Base-by-base conservation (phyloP, 37 sponge, comb jelly and placozoan species). In the Aplysina aerophoba region DNA sequence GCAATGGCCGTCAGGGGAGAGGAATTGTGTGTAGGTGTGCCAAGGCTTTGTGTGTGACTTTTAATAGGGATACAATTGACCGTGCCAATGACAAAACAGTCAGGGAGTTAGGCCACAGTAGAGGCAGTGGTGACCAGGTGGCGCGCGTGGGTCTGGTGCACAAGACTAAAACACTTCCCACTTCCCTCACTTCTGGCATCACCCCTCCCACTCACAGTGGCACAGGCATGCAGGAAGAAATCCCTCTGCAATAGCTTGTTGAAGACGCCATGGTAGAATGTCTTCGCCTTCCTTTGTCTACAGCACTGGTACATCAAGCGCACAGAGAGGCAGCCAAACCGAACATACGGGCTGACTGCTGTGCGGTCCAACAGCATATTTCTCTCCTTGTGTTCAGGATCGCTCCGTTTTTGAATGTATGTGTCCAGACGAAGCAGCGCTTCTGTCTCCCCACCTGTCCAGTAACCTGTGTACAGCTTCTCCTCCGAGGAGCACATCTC, bases 251-350 rank as follows among this genome's bases (percentile, higher is more conserved):
- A 44, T 20, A 93, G 77, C 39, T 87, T 89, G 11, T 16, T 30
- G 17, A 31, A 39, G 22, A 93, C 81, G 15, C 73, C 75, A 25
- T 35, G 19, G 22, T 80, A 55, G 14, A 81, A 31, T 3, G 64
- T 30, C 36, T 90, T 62, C 56, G 6, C 25, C 1, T 75, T 40
- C 33, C 17, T 30, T 40, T 75, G 50, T 12, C 78, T 21, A 44
- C 78, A 75, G 12, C 54, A 1, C n/a, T 75, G 54, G 53, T 21
- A 40, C 38, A 75, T 75, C 41, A 53, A 24, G 24, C 39, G 85
- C 11, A 86, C 89, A 21, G 93, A 93, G 58, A 93, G 81, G 59
- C 93, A 93, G n/a, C 93, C 93, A 80, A 89, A 93, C 62, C 90
- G 35, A 20, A 93, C 60, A 65, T 93, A 89, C 35, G 93, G 93